Conservation (phyloP, 2,888 invertebrate species). For the Microplitis manilae region DNA sequence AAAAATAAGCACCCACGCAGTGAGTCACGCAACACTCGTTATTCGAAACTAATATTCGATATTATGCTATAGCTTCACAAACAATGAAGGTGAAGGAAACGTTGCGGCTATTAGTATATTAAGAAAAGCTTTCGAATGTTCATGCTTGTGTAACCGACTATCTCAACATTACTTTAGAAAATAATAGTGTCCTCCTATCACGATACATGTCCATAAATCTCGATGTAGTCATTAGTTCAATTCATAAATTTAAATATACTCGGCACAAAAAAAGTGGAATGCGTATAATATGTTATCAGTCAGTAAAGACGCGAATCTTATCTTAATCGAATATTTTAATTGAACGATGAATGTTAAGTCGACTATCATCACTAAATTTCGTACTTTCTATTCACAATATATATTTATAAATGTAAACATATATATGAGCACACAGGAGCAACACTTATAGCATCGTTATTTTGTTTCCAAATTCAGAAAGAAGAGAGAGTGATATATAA, state of each 20-base stretch:
- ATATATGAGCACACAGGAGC: background rate
- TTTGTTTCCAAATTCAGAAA: constrained; percentile 3
- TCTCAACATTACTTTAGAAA: constrained; percentile 40
- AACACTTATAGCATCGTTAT: background rate
- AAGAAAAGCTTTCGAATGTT: constrained; percentile 4
- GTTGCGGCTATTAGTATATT: background rate
- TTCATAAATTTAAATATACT: constrained; percentile 15
- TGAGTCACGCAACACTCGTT: constrained; percentile 23
- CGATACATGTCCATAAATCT: constrained; percentile 23
- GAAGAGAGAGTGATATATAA: constrained; percentile 15
- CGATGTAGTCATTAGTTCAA: constrained; percentile 3
- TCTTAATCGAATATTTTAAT: constrained; percentile 1
- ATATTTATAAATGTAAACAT: background rate
- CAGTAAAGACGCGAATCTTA: background rate
- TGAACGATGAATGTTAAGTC: background rate
- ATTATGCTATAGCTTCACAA: constrained; percentile 6
- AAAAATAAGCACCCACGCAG: background rate
- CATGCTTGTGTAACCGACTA: constrained; percentile 22
- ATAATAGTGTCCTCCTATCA: constrained; percentile 33
- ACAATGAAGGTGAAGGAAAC: constrained; percentile 17
- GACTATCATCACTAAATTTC: constrained; percentile 1
- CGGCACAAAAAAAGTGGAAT: background rate
- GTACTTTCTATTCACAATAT: background rate
- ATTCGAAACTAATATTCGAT: constrained; percentile 26
- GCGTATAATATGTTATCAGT: background rate